phyloP scores from a whole-genome alignment of 1,140 invertebrate genomes.

The Drosophila virilis region DNA sequence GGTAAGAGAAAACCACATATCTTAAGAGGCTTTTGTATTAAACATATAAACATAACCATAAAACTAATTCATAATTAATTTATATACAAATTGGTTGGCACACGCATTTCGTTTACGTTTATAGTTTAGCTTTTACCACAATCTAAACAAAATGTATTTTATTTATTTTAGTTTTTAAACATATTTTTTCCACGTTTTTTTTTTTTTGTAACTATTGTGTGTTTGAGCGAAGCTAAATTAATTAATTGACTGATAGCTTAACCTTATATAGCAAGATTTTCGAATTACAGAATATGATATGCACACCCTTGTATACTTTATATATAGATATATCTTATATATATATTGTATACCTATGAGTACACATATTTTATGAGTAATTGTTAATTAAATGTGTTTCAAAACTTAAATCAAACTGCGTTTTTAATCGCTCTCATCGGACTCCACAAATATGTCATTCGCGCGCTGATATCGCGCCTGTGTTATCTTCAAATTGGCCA shows the following conservation, averaged over 20 bases:
- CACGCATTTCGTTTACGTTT: slow-evolving; percentile 33
- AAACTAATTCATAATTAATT: slow-evolving; percentile 67
- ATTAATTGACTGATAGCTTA: slow-evolving; percentile 81
- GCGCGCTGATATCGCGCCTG: slow-evolving; percentile 84
- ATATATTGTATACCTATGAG: slow-evolving; percentile 53
- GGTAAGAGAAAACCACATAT: slow-evolving; percentile 72
- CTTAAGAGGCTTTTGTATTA: slow-evolving; percentile 82
- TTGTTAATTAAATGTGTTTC: slow-evolving; percentile 81
- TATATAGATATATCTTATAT: slow-evolving; percentile 37
- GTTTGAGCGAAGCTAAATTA: slow-evolving; percentile 70
- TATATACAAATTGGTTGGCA: slow-evolving; percentile 60
- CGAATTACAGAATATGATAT: slow-evolving; percentile 53
- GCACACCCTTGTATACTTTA: slow-evolving; percentile 40
- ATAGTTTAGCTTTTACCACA: slow-evolving; percentile 11
- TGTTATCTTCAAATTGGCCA: slow-evolving; percentile 83
- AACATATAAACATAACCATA: slow-evolving; percentile 61
- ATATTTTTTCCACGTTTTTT: slow-evolving; percentile 10
- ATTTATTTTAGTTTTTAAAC: slow-evolving; percentile 45
- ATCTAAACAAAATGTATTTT: slow-evolving; percentile 55
- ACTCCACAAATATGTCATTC: slow-evolving; percentile 65
- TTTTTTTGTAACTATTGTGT: slow-evolving; percentile 24
- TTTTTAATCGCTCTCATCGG: slow-evolving; percentile 60
- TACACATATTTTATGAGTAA: slow-evolving; percentile 68
- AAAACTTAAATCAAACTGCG: slow-evolving; percentile 47
- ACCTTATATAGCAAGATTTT: slow-evolving; percentile 76